These are phyloP conservation scores for Canis aureus DNA, from an alignment of 2,113 vertebrate species.

Conservation along the genomic window DNA sequence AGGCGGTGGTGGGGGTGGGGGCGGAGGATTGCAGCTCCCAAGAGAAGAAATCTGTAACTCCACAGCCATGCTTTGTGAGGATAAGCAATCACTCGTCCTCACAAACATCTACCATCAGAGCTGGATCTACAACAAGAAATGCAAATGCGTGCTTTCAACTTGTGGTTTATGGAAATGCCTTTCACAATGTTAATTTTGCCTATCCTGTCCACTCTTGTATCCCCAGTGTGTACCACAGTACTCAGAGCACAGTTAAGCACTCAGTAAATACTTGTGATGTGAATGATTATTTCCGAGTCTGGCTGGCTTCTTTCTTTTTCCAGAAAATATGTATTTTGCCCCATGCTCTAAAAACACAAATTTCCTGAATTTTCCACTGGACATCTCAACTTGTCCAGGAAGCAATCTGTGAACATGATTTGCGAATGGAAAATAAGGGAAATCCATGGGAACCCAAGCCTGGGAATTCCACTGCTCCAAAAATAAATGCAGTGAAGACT, in stretches of 20 bases:
- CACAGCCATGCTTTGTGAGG: background rate
- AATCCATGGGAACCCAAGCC: background rate
- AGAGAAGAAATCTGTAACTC: background rate
- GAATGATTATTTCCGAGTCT: constrained; percentile 8
- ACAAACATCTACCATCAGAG: background rate
- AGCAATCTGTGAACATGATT: background rate
- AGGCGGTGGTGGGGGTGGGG: background rate
- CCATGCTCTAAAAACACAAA: background rate
- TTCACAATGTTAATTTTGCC: background rate
- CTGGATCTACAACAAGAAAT: background rate
- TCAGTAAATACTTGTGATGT: background rate
- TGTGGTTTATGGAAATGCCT: background rate
- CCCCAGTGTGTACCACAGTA: background rate
- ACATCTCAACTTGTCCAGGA: background rate
- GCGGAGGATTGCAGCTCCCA: background rate
- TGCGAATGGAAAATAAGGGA: background rate
- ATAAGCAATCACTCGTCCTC: background rate
- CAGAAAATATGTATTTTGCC: background rate
- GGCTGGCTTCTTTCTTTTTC: background rate
- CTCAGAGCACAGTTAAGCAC: background rate
- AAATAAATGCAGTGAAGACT: background rate
- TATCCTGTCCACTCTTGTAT: background rate
- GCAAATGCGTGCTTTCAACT: background rate
- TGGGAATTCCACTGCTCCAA: background rate
- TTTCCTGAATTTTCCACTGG: background rate